Percentiles rank a stretch among this genome's conserved stretches.
phyloP scores from a whole-genome alignment of 2,888 invertebrate species.

The Microplitis deprimator region DNA sequence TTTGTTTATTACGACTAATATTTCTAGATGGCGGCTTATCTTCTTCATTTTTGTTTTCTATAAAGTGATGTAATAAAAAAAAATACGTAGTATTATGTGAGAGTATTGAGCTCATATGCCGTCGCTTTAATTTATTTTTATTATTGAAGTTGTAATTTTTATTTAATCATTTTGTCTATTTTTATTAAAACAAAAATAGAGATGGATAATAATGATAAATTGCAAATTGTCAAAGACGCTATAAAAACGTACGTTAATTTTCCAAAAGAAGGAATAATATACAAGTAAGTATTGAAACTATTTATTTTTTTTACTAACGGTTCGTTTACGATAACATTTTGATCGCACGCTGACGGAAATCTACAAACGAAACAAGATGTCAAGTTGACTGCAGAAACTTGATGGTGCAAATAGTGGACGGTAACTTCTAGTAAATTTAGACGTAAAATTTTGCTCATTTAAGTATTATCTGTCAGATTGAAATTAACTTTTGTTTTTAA shows the following conservation, averaged over 20 bases:
- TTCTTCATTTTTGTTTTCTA: not conserved
- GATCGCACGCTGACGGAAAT: no score
- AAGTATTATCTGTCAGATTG: no score
- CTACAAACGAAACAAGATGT: no score
- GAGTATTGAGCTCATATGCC: not conserved
- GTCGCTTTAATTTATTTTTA: not conserved
- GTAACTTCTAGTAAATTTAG: no score
- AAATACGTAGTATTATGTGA: not conserved
- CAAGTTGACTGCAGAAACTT: no score
- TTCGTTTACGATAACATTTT: no score
- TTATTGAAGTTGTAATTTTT: not conserved
- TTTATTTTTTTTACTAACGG: slow-evolving; percentile 47
- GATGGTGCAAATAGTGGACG: no score
- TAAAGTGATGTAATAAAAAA: not conserved
- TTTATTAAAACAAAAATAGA: not conserved
- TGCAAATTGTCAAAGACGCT: slow-evolving; percentile 77
- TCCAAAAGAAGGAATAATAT: slow-evolving; percentile 87
- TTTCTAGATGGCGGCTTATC: not conserved
- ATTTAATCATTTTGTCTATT: not conserved
- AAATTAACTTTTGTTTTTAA: no score
- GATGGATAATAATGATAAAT: slow-evolving; percentile 71
- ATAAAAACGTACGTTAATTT: slow-evolving; percentile 85
- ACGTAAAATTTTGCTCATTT: no score
- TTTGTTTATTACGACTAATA: not conserved
- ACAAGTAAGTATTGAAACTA: slow-evolving; percentile 77